Conservation (phyloP, 2,797 vertebrate species). For the Acipenser oxyrinchus region DNA sequence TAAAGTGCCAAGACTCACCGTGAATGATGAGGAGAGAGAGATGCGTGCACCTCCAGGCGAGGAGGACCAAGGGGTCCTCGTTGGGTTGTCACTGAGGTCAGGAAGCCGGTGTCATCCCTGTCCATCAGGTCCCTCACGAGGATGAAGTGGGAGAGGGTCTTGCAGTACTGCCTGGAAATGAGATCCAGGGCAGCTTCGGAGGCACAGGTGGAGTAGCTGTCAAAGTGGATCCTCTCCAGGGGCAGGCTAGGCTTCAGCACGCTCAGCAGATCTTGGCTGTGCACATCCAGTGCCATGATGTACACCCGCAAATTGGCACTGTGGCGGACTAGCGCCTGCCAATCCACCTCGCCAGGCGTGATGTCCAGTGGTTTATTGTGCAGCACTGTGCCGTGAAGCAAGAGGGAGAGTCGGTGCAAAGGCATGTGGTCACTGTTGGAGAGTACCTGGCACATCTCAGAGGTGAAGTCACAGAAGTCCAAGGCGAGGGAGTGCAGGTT, state of each 20-base stretch:
- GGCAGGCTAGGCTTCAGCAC: conserved; percentile 95
- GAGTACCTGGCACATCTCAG: conserved; percentile 84
- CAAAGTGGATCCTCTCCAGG: conserved; percentile 92
- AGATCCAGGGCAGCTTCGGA: conserved; percentile 88
- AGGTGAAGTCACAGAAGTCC: conserved; percentile 93
- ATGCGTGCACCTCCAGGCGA: conserved; percentile 90
- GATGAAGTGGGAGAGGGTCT: conserved; percentile 92
- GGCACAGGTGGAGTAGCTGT: conserved; percentile 85
- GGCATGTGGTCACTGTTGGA: conserved; percentile 77
- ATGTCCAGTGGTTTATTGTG: conserved; percentile 82
- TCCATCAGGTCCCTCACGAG: conserved; percentile 77
- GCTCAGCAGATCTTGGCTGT: conserved; percentile 84
- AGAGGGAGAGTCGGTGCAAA: conserved; percentile 87
- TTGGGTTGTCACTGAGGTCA: conserved; percentile 89
- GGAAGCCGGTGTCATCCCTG: conserved; percentile 78
- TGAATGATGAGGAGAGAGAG: conserved; percentile 87
- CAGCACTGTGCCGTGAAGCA: conserved; percentile 83
- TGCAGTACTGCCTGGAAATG: conserved; percentile 93
- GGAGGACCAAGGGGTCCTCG: conserved; percentile 89
- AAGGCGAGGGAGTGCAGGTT: conserved; percentile 83
- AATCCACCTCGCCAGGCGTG: conserved; percentile 84
- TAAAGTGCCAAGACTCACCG: conserved; percentile 55
- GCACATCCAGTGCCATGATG: conserved; percentile 90
- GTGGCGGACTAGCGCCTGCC: conserved; percentile 85
- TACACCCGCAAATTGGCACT: conserved; percentile 89